Percentiles rank a stretch among this genome's conserved stretches.
Conservation (phyloP, 2,888 invertebrate genomes). For the Ptychoptera albimana region DNA sequence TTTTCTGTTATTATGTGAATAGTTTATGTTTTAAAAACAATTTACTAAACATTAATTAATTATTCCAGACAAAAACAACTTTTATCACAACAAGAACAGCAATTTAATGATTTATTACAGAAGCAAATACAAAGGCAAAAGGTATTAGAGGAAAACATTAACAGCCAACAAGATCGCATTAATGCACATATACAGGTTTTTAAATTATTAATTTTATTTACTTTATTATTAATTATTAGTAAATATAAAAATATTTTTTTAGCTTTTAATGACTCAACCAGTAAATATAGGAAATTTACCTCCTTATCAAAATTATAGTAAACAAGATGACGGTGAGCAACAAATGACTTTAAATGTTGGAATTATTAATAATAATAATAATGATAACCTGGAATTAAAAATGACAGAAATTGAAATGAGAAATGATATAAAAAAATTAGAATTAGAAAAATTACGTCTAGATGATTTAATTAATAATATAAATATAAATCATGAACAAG, state of each 20-base stretch:
- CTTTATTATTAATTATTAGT: too few species aligned
- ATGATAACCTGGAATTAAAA: not conserved
- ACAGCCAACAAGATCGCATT: constrained; percentile 27
- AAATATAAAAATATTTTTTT: too few species aligned
- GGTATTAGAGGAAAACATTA: constrained; percentile 25
- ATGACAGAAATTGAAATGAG: constrained; percentile 9
- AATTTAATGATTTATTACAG: constrained; percentile 24
- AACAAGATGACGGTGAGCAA: not conserved
- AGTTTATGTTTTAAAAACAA: not conserved
- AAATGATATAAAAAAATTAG: constrained; percentile 22
- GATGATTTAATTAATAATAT: constrained; percentile 28
- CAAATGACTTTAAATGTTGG: too few species aligned
- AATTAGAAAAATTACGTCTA: constrained; percentile 26
- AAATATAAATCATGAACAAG: constrained; percentile 27
- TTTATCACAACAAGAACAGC: constrained; percentile 22
- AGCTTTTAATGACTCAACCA: constrained; percentile 24
- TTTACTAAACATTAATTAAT: not conserved
- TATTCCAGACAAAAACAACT: constrained; percentile 18
- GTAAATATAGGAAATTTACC: not conserved
- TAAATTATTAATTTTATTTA: too few species aligned
- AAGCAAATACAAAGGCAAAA: constrained; percentile 26
- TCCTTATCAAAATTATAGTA: not conserved
- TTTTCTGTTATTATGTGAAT: too few species aligned
- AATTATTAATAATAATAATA: not conserved
- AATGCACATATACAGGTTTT: constrained; percentile 23